Evolutionary conservation across 2,113 vertebrate genomes (phyloP).

Genomic region (Xenopus tropicalis): UCB_Xtro_10.0 CM004450.2:142085001-142085500

Average conservation of each 20-base stretch:
- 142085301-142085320: constrained; percentile 57
- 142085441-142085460: no score
- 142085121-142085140: no score
- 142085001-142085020: no score
- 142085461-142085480: no score
- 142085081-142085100: no score
- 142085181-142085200: constrained; percentile 60
- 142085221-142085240: constrained; percentile 64
- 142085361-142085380: constrained; percentile 67
- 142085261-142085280: constrained; percentile 79
- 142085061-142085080: no score
- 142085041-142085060: no score
- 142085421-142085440: constrained; percentile 61
- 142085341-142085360: constrained; percentile 56
- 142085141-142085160: no score
- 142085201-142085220: constrained; percentile 71
- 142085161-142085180: constrained; percentile 68
- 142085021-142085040: no score
- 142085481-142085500: no score
- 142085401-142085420: constrained; percentile 72
- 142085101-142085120: no score
- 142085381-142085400: constrained; percentile 70
- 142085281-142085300: constrained; percentile 74
- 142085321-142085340: constrained; percentile 74
- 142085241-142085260: constrained; percentile 82